Percentiles rank a stretch among this genome's conserved stretches.
These are phyloP conservation scores for Pimephales promelas DNA, from an alignment of 2,113 vertebrate species.

Conservation along the genomic window DNA sequence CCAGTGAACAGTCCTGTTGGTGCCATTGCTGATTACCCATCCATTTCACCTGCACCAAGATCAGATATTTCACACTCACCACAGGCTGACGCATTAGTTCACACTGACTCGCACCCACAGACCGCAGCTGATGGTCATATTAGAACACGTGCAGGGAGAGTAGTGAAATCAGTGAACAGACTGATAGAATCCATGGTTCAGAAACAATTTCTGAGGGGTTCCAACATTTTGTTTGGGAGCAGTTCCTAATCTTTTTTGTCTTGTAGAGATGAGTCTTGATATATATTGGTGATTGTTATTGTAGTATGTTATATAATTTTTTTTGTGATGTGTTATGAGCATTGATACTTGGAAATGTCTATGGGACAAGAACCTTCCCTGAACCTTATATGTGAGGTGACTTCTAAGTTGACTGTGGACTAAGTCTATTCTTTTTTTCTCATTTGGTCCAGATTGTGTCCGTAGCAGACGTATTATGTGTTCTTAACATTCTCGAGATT, in stretches of 20 bases:
- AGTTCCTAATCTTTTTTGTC: too few species aligned
- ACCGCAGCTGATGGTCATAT: too few species aligned
- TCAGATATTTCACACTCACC: too few species aligned
- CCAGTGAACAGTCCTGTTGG: neutral
- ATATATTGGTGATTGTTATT: neutral
- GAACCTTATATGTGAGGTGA: neutral
- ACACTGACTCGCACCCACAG: too few species aligned
- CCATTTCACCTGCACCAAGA: neutral
- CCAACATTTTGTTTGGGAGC: neutral
- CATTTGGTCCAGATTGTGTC: neutral
- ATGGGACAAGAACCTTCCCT: neutral
- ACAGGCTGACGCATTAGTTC: too few species aligned
- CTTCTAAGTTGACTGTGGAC: neutral
- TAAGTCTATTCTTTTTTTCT: neutral
- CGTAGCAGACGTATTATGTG: too few species aligned
- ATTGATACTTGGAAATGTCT: too few species aligned
- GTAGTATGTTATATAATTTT: too few species aligned
- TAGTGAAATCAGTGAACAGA: too few species aligned
- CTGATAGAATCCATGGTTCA: neutral
- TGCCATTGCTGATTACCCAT: neutral
- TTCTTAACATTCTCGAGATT: too few species aligned
- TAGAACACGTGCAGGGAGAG: too few species aligned
- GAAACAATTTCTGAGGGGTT: neutral
- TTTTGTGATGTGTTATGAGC: too few species aligned
- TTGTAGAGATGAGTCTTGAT: neutral